These are phyloP conservation scores for Rhea americana DNA, from an alignment of 2,113 vertebrate genomes.

Conservation along the genomic window DNA sequence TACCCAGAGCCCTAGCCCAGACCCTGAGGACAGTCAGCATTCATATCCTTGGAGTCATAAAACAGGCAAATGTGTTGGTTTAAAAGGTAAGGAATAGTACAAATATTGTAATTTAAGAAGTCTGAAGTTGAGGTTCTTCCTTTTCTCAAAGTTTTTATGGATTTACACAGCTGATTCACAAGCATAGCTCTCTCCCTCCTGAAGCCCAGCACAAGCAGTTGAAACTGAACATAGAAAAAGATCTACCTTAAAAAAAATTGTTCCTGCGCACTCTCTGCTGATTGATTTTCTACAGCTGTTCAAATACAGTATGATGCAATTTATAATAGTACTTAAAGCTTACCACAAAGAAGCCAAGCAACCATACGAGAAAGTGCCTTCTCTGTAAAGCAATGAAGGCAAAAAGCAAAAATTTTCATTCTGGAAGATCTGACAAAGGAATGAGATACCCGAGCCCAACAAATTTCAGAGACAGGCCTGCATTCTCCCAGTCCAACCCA, in stretches of 20 bases:
- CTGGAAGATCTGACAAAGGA: neutral
- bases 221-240: neutral
- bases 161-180: too few relatives aligned
- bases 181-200: too few relatives aligned
- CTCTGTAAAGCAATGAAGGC: neutral
- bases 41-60: neutral
- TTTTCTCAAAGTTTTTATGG: fast-evolving
- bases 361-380: neutral
- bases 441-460: neutral
- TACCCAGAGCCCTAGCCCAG: neutral
- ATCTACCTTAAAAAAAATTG: too few relatives aligned
- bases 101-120: neutral
- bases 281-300: neutral
- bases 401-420: neutral
- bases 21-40: too few relatives aligned
- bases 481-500: neutral
- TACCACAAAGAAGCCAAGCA: too few relatives aligned
- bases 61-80: fast-evolving
- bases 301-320: neutral
- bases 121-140: neutral
- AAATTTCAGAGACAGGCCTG: neutral
- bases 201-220: neutral
- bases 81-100: neutral
- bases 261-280: neutral
- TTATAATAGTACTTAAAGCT: too few relatives aligned